A percentile compares a stretch with the other conserved stretches of the same genome.
Evolutionary conservation across 2,888 invertebrate genomes (phyloP).

Genomic region (Abrostola tripartita): DNA sequence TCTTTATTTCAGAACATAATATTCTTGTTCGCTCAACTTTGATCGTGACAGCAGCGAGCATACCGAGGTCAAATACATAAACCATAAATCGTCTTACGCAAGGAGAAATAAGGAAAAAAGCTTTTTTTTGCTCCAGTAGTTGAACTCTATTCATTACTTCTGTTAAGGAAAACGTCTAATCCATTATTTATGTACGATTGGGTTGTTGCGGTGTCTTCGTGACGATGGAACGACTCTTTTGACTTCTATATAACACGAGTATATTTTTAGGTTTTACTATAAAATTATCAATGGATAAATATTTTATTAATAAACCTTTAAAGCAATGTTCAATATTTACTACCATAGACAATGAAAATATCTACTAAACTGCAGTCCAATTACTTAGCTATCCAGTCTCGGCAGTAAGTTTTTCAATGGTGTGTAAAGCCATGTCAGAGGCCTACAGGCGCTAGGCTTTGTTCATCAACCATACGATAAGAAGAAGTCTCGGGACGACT

Average conservation of each 20-base stretch:
- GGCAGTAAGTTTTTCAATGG: no score
- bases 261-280: background rate
- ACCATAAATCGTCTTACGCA: slow-evolving; percentile 77
- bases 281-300: no score
- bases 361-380: no score
- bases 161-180: slow-evolving; percentile 66
- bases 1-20: slow-evolving; percentile 65
- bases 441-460: no score
- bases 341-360: no score
- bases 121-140: slow-evolving; percentile 69
- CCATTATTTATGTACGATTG: slow-evolving; percentile 60
- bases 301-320: no score
- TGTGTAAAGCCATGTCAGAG: no score
- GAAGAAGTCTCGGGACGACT: no score
- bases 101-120: slow-evolving; percentile 72
- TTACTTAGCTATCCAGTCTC: no score
- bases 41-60: slow-evolving; percentile 72
- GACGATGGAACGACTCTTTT: slow-evolving; percentile 15
- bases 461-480: no score
- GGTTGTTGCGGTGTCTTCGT: slow-evolving; percentile 31
- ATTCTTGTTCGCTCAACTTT: slow-evolving; percentile 74
- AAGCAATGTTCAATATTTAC: no score
- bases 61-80: slow-evolving; percentile 81
- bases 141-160: slow-evolving; percentile 75
- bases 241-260: background rate